Conservation (phyloP, 2,888 invertebrate species). For the Micoletzkya japonica region DNA sequence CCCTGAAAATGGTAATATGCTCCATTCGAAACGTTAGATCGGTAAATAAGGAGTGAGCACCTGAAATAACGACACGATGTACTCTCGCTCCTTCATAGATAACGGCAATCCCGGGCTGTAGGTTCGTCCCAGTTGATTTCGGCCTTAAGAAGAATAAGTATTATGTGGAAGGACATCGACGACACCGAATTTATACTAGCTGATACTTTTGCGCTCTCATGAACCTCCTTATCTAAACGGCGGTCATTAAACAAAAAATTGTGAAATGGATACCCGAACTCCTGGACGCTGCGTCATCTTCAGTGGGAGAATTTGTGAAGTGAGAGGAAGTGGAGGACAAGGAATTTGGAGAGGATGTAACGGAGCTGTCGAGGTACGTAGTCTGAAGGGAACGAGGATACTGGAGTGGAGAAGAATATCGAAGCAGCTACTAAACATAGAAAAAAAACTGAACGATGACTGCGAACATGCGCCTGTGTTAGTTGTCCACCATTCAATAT, state of each 20-base stretch:
- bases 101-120: constrained; percentile 61
- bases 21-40: not conserved
- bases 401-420: too few species aligned
- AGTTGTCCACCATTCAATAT: too few species aligned
- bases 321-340: constrained; percentile 15
- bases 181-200: not conserved
- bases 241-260: not conserved
- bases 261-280: constrained; percentile 12
- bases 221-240: not conserved
- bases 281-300: constrained; percentile 16
- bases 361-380: constrained; percentile 3
- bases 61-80: constrained; percentile 58
- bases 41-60: constrained; percentile 22
- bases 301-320: not conserved
- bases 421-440: too few species aligned
- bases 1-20: constrained; percentile 32
- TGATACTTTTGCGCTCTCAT: not conserved
- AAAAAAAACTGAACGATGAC: too few species aligned
- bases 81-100: constrained; percentile 58
- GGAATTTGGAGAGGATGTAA: constrained; percentile 20
- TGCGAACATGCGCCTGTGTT: too few species aligned
- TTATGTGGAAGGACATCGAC: not conserved
- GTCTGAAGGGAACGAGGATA: constrained; percentile 3
- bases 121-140: constrained; percentile 61
- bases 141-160: constrained; percentile 38